Evolutionary conservation across 1,140 invertebrate species (phyloP), one percentile per base, ranked within the genome.

Genomic region (Meloidogyne floridensis): DNA sequence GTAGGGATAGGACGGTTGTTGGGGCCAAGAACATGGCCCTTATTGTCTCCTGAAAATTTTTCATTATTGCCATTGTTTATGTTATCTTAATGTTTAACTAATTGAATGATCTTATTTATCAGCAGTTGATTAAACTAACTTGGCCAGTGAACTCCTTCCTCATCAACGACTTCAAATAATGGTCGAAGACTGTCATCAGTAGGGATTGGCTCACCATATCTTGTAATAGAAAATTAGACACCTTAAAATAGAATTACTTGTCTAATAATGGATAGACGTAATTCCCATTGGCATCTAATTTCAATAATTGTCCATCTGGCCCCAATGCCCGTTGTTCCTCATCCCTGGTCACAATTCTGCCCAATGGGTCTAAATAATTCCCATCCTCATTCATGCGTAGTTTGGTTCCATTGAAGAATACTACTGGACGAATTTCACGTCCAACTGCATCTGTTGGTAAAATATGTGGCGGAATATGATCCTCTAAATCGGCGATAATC

Each of bases 211-310:
- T 77, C 72, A 54, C 74, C 75, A 20, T 72, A 75, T 42, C 80
- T 73, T 77, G 59, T 47, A 42, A 32, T 42, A 18, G 80, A 51
- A 18, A 75, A 65, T n/a, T 70, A 47, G 47, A 47, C 47, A 6
- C 0, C 47, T 47, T 47, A 32, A 32, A 32, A 32, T 47, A 47
- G 3, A 56, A 54, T 56, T 18, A 53, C 72, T 84, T 76, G 65
- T 87, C 88, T 20, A 87, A 71, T 70, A 81, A 70, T 53, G 87
- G 87, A 82, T 89, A 88, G 6, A 88, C 65, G 72, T 78, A 88
- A 42, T 88, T 81, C 11, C 85, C 88, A n/a, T 89, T 51, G 2
- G 53, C 59, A 80, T 87, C 81, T 53, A 83, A 78, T 56, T 77
- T 72, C 43, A 88, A 75, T 51, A 77, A 69, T 10, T 81, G 65